These are phyloP conservation scores for Phaetusa simplex DNA, from an alignment of 2,113 vertebrate genomes.

Conservation along the genomic window DNA sequence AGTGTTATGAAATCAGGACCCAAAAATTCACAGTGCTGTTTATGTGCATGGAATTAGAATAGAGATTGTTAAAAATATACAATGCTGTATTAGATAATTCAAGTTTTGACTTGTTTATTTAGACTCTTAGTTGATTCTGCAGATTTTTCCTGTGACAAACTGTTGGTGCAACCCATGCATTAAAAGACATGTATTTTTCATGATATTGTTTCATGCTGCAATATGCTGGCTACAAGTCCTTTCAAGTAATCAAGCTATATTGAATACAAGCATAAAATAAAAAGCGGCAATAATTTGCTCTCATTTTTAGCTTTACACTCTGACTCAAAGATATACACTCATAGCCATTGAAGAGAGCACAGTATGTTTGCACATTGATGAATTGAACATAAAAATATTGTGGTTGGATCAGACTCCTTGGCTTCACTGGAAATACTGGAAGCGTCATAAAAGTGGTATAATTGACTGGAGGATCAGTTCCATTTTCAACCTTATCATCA, in stretches of 20 bases:
- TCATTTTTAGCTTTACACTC: constrained; percentile 48
- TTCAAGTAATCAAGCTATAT: constrained; percentile 75
- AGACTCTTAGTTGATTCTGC: constrained; percentile 72
- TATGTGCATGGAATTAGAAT: constrained; percentile 67
- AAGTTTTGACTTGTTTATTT: constrained; percentile 71
- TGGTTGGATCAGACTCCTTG: constrained; percentile 16
- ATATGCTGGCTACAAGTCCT: constrained; percentile 64
- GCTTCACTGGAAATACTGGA: not conserved
- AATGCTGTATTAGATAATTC: constrained; percentile 59
- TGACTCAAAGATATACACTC: constrained; percentile 27
- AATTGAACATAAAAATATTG: constrained; percentile 54
- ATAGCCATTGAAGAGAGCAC: not conserved
- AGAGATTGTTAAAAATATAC: constrained; percentile 58
- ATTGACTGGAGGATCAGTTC: constrained; percentile 1
- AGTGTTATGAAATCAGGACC: constrained; percentile 32
- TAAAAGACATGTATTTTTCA: constrained; percentile 79
- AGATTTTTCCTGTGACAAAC: constrained; percentile 72
- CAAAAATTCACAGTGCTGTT: constrained; percentile 58
- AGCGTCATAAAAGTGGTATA: not conserved
- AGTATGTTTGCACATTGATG: constrained; percentile 40
- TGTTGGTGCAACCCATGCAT: constrained; percentile 65
- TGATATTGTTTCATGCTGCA: constrained; percentile 67
- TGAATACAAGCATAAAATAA: constrained; percentile 73
- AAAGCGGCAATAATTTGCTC: constrained; percentile 67
- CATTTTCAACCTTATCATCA: constrained; percentile 29